Base-by-base conservation (phyloP, 2,888 invertebrate species). In the Gandaritis pyraliata region DNA sequence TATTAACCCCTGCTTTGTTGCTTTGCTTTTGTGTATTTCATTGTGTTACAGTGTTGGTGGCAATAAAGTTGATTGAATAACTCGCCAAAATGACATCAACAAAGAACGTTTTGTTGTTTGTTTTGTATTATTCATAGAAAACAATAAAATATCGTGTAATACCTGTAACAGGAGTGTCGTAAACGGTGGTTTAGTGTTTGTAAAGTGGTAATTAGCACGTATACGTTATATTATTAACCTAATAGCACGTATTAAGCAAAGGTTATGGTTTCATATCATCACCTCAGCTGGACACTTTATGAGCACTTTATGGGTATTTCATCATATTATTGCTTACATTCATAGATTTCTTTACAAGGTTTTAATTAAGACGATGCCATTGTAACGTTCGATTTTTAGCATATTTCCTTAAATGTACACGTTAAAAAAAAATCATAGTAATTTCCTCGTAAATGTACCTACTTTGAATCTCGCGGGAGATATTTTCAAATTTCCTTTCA, bases 181-280 rank as follows among this genome's bases (percentile, higher is more conserved):
- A 67, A 71, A 72, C 61, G 53, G 55, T 7, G 49, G 43, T 50
- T 68, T 65, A 71, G 51, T 64, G 65, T 66, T 66, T 61, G 65
- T 64, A 65, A 66, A 68, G 62, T 65, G 64, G 62, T 69, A 75
- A 79, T 81, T 82, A 82, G 62, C 77, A 72, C 64, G 47, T 61
- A 61, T 58, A 74, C 78, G 80, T 71, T 66, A 81, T 72, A 75
- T 75, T 66, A 71, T 76, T 73, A 73, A 54, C 73, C 73, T 69
- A 73, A 72, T 76, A 73, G 73, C 74, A 72, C 69, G 66, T 70
- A 73, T 70, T 64, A 60, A 55, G 65, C 57, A 67, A 64, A 69
- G 71, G 71, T 71, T 71, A 71, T 60, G 51, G 68, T 68, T 66
- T 66, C 70, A 67, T 68, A 67, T 69, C 60, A 65, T 64, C 64